These are phyloP conservation scores for Hycleus phaleratus DNA, from an alignment of 1,140 invertebrate species.

Conservation along the genomic window DNA sequence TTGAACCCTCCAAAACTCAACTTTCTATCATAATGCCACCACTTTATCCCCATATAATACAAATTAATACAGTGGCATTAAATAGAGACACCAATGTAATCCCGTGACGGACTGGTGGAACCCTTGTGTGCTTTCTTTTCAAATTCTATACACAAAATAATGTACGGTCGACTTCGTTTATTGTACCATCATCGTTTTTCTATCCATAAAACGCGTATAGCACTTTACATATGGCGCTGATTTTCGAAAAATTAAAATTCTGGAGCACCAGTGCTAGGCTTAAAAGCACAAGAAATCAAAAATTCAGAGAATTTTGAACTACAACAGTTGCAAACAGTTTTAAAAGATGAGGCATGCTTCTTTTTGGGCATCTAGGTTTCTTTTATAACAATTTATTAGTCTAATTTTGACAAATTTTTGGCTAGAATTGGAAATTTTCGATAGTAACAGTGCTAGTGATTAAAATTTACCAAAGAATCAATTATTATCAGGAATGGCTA, in stretches of 20 bases:
- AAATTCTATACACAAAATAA: not conserved
- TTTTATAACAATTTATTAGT: no score
- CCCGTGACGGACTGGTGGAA: constrained; percentile 12
- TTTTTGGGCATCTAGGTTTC: no score
- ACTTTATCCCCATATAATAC: constrained; percentile 35
- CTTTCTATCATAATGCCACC: constrained; percentile 35
- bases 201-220: not conserved
- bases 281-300: no score
- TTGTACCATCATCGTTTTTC: not conserved
- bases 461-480: no score
- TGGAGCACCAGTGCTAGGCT: no score
- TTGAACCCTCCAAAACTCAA: constrained; percentile 16
- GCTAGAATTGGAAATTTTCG: no score
- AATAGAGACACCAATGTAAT: constrained; percentile 32
- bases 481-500: no score
- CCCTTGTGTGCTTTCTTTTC: constrained; percentile 5
- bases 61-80: constrained; percentile 37
- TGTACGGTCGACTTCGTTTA: not conserved
- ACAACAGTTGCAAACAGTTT: no score
- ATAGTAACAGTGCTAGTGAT: no score
- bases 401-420: no score
- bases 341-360: no score
- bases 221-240: constrained; percentile 18
- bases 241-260: not conserved
- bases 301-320: no score